Base-by-base conservation (phyloP, 64 coral and sea anemone species). In the Montipora capricornis region DNA sequence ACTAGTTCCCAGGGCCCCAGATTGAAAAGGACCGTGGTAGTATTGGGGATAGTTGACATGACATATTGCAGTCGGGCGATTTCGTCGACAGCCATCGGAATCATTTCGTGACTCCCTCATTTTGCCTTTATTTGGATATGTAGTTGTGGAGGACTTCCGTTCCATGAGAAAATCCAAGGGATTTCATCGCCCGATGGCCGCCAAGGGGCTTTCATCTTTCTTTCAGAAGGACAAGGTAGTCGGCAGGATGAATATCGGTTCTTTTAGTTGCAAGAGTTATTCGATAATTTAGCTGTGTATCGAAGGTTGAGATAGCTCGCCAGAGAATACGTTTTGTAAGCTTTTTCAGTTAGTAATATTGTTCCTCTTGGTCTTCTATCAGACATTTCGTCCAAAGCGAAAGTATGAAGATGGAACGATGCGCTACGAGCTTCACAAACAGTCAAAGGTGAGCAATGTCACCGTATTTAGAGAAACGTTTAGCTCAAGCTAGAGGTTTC, bases 381-480 rank as follows among this genome's bases (percentile, higher is more conserved):
- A 99, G 98, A 99, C 98, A 16, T 99, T 99, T 82, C 80, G 95
- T 85, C 92, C 98, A 1, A 99, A 99, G 81, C 96, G 96, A 86
- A 99, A 99, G 68, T 88, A 94, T 24, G 92, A 93, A 74, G 89
- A 94, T 69, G 98, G 98, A 37, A 96, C 98, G 3, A 80, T 99
- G 48, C 95, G 98, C 45, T 93, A 99, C 61, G 95, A 96, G 61
- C 87, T 99, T 64, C 98, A 99, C 83, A 99, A 99, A 76, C 98
- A 99, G 48, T 95, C 98, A 6, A 99, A 99, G 95, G 98, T 99
- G 76, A 80, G 5, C 26, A 68, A 26, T 87, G 14, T 64, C 13
- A 64, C 61, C 13, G 9, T 64, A 64, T 0, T 15, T 64, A 15
- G 61, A 64, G 49, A 5, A 26, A n/a, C 64, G 8, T 52, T 55